Conservation (phyloP, 2,797 vertebrate species). For the Onychomys leucogaster region DNA sequence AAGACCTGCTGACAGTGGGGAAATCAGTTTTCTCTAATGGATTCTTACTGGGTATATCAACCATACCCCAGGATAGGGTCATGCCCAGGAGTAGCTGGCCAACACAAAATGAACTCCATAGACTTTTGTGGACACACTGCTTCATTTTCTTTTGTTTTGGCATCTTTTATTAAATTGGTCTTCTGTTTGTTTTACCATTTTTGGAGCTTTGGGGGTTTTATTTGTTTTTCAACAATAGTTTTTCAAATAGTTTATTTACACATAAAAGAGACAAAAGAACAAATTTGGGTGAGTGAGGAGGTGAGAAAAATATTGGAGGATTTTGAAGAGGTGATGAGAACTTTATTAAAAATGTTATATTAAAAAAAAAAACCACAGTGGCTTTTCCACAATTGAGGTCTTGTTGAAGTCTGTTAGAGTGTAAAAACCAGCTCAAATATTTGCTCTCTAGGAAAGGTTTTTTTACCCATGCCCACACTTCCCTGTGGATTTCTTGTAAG, state of each 20-base stretch:
- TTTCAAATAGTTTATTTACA: not conserved
- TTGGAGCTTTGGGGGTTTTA: not conserved
- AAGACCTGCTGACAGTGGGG: not conserved
- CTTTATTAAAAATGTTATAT: not conserved
- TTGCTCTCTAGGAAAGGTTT: not conserved
- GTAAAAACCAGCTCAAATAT: not conserved
- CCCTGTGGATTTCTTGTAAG: not conserved
- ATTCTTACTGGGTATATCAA: not conserved
- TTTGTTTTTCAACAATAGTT: not conserved
- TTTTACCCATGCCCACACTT: constrained; percentile 23
- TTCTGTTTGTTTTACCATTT: not conserved
- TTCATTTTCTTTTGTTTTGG: not conserved
- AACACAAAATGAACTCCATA: not conserved
- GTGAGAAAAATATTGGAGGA: not conserved
- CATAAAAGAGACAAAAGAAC: not conserved
- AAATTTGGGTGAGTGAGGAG: not conserved
- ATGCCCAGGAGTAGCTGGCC: not conserved
- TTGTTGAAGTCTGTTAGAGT: not conserved
- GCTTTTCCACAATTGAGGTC: not conserved
- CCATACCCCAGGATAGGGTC: not conserved
- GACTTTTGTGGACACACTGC: not conserved
- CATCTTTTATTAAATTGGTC: not conserved
- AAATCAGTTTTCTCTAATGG: not conserved
- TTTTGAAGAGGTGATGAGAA: not conserved
- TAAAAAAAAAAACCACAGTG: not conserved